phyloP scores from a whole-genome alignment of 2,797 vertebrate genomes.

The Lacerta viridis region DNA sequence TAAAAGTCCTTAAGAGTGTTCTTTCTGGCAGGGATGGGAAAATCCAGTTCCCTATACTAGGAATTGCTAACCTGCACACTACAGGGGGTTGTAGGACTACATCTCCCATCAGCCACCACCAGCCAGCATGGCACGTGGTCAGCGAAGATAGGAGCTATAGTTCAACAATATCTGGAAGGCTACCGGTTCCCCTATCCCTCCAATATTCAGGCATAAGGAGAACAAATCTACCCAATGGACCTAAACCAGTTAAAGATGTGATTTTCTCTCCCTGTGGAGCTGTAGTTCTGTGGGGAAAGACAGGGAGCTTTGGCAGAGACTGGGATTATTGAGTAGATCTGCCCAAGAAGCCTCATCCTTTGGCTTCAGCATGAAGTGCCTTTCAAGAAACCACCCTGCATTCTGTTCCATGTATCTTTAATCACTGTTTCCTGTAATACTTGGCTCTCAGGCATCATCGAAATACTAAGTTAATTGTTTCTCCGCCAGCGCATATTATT shows the following conservation, averaged over 20 bases:
- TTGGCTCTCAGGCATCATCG: neutral
- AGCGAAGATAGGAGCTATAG: too few species aligned
- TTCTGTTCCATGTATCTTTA: neutral
- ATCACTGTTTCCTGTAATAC: neutral
- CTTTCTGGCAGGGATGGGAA: too few species aligned
- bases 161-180: neutral
- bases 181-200: too few species aligned
- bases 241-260: neutral
- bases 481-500: neutral
- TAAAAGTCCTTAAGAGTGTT: too few species aligned
- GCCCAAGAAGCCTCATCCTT: neutral
- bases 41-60: too few species aligned
- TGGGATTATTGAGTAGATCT: neutral
- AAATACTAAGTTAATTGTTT: neutral
- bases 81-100: neutral
- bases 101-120: neutral
- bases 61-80: too few species aligned
- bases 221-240: neutral
- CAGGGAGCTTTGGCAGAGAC: neutral
- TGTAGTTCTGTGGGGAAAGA: neutral
- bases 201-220: neutral
- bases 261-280: neutral
- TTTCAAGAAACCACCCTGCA: neutral
- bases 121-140: too few species aligned
- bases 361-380: too few species aligned